Percentiles rank a stretch among this genome's conserved stretches.
These are phyloP conservation scores for Ametastegia equiseti DNA, from an alignment of 2,888 invertebrate species.

Conservation along the genomic window DNA sequence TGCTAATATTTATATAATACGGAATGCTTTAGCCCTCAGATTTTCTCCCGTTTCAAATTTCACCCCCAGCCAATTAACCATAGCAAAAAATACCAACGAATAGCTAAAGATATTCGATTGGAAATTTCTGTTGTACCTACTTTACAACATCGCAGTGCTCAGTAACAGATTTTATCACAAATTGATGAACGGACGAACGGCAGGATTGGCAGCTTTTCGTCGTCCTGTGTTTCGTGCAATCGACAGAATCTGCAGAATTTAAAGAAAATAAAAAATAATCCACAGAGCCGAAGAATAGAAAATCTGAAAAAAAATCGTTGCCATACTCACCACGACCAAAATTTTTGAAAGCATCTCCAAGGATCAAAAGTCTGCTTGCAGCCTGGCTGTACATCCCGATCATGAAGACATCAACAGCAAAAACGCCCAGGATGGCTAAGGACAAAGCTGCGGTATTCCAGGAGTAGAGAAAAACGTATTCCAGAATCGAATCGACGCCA, in stretches of 20 bases:
- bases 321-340: not conserved
- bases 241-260: not conserved
- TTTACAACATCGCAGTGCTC: slow-evolving; percentile 23
- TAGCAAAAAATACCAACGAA: not conserved
- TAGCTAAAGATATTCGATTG: no score
- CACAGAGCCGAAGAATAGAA: no score
- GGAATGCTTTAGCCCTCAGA: not conserved
- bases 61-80: no score
- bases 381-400: slow-evolving; percentile 20
- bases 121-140: not conserved
- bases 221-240: not conserved
- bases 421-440: not conserved
- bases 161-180: not conserved
- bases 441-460: slow-evolving; percentile 21
- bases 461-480: slow-evolving; percentile 1
- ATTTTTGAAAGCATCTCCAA: not conserved
- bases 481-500: not conserved
- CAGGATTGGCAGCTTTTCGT: not conserved
- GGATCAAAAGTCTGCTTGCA: slow-evolving; percentile 22
- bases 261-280: not conserved
- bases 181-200: not conserved
- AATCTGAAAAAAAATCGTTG: not conserved
- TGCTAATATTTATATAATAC: not conserved
- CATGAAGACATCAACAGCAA: slow-evolving; percentile 14
- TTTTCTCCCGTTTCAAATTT: not conserved